Conservation (phyloP, 1,140 invertebrate genomes). For the Drosophila erecta region DNA sequence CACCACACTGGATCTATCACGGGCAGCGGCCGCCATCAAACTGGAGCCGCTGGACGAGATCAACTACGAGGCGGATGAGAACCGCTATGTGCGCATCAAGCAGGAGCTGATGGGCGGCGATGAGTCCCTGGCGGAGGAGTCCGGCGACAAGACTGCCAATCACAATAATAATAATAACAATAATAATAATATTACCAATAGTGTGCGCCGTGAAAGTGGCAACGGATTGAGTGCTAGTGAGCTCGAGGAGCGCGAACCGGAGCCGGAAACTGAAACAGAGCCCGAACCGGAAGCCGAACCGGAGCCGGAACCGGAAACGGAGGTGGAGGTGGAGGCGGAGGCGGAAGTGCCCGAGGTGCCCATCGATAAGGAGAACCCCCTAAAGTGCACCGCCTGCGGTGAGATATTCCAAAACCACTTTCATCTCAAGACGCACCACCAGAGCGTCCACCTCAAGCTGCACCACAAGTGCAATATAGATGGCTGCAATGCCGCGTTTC, state of each 20-base stretch:
- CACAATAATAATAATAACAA: conserved; percentile 49
- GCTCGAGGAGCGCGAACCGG: not conserved
- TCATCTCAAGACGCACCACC: conserved; percentile 97
- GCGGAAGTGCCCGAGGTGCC: conserved; percentile 90
- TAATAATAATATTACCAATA: conserved; percentile 22
- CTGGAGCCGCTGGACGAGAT: conserved; percentile 73
- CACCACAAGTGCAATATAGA: conserved; percentile 98
- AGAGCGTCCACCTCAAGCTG: conserved; percentile 97
- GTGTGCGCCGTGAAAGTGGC: conserved; percentile 15
- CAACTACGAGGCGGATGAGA: conserved; percentile 63
- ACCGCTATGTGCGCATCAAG: conserved; percentile 69
- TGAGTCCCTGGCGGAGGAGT: conserved; percentile 15
- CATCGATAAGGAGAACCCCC: conserved; percentile 90
- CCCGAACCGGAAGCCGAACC: not conserved
- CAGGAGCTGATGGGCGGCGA: conserved; percentile 66
- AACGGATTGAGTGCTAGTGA: conserved; percentile 6
- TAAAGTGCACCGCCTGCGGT: conserved; percentile 95
- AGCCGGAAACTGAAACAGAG: conserved; percentile 3
- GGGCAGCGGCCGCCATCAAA: conserved; percentile 58
- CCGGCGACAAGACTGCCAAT: conserved; percentile 11
- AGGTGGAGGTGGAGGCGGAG: conserved; percentile 32
- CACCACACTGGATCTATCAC: conserved; percentile 52
- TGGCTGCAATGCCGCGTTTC: conserved; percentile 97
- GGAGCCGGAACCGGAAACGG: conserved; percentile 11
- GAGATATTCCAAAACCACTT: conserved; percentile 98